phyloP scores from a whole-genome alignment of 64 coral and sea anemone genomes.

The Actinia tenebrosa region DNA sequence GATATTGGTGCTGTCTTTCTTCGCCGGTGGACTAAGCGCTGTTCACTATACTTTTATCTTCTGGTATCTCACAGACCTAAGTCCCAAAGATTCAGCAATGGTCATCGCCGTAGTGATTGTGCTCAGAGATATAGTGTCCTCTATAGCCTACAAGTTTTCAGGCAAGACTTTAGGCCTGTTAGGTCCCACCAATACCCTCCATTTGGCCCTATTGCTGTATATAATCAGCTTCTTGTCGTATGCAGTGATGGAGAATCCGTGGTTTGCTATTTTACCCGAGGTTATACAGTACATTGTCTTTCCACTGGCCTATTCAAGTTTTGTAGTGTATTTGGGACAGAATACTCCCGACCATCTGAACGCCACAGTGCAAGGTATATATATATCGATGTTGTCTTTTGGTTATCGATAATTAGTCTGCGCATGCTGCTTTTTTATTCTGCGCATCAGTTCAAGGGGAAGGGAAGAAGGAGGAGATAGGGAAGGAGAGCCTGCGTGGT shows the following conservation, averaged over 20 bases:
- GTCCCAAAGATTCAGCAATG: conserved; percentile 10
- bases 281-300: conserved; percentile 21
- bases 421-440: no score
- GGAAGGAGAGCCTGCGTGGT: no score
- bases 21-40: background rate
- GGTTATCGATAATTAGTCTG: no score
- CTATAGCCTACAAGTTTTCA: conserved; percentile 21
- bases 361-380: conserved; percentile 29
- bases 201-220: conserved; percentile 1
- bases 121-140: conserved; percentile 18
- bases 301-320: conserved; percentile 23
- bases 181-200: conserved; percentile 24
- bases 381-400: no score
- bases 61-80: conserved; percentile 38
- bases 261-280: conserved; percentile 27
- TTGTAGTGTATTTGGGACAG: conserved; percentile 1
- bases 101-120: conserved; percentile 39
- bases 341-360: conserved; percentile 15
- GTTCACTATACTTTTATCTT: conserved; percentile 34
- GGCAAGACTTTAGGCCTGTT: background rate
- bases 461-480: no score
- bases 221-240: conserved; percentile 26
- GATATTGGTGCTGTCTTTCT: conserved; percentile 20
- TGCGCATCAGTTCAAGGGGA: no score
- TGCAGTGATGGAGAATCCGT: conserved; percentile 29